These are phyloP conservation scores for Coregonus ussuriensis DNA, from an alignment of 2,797 vertebrate genomes.

Conservation along the genomic window DNA sequence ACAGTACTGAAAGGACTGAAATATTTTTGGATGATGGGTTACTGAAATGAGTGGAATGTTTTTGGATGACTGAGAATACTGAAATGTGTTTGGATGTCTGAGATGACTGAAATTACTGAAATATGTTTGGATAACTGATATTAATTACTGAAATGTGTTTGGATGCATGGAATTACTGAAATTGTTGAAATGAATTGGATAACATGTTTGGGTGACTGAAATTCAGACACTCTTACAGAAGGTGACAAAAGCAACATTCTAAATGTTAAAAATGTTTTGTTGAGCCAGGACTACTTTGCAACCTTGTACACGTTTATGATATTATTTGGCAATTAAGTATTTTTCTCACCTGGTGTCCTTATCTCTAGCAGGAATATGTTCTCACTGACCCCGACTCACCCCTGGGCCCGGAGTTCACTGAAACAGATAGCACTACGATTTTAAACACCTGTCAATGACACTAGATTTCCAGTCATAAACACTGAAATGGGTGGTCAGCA, in stretches of 20 bases:
- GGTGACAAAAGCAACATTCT: not conserved
- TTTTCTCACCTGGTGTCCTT: constrained; percentile 74
- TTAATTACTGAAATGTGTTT: no score
- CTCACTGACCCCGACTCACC: constrained; percentile 89
- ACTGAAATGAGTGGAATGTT: not conserved
- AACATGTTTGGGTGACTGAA: not conserved
- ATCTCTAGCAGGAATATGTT: constrained; percentile 91
- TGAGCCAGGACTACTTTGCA: not conserved
- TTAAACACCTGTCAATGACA: not conserved
- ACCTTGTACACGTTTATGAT: not conserved
- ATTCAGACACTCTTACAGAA: not conserved
- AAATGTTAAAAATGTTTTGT: not conserved
- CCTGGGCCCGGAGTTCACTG: constrained; percentile 83
- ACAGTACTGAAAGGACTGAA: not conserved
- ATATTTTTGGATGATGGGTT: not conserved
- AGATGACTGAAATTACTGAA: no score
- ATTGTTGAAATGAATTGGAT: no score
- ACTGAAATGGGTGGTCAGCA: not conserved
- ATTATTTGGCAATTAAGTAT: not conserved
- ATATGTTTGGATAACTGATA: no score
- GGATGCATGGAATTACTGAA: no score
- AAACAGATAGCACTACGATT: not conserved
- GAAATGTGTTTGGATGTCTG: no score
- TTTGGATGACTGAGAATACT: not conserved
- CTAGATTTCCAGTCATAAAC: not conserved